Evolutionary conservation across 2,797 vertebrate species (phyloP).

Genomic region (Antrozous pallidus): DNA sequence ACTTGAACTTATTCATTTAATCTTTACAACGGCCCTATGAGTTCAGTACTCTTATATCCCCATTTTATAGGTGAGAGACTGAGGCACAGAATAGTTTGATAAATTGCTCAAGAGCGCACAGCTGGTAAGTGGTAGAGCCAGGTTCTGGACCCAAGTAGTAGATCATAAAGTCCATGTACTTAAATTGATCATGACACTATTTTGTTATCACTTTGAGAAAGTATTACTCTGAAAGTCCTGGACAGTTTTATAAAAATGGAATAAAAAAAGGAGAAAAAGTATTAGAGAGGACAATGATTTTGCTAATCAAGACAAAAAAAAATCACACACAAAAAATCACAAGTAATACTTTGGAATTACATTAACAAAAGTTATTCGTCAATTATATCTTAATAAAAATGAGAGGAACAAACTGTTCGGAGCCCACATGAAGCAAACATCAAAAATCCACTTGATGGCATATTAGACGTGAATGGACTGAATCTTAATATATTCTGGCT

Average conservation of each 20-base stretch:
- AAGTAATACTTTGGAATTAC: background rate
- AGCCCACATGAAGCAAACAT: background rate
- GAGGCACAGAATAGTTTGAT: background rate
- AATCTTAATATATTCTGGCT: background rate
- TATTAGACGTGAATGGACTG: background rate
- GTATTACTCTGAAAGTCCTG: background rate
- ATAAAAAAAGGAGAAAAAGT: background rate
- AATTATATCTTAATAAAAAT: background rate
- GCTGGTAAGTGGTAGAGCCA: background rate
- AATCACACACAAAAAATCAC: too few species aligned
- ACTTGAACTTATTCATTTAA: background rate
- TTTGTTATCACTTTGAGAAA: background rate
- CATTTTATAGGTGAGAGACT: background rate
- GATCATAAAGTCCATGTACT: background rate
- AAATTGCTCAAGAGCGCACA: background rate
- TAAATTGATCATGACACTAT: background rate
- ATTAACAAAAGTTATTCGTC: background rate
- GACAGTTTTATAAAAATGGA: background rate
- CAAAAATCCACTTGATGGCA: background rate
- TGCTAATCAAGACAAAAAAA: background rate
- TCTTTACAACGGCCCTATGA: background rate
- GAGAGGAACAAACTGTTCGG: background rate
- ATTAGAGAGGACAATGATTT: background rate
- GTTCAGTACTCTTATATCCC: background rate
- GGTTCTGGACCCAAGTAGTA: background rate